A percentile compares a stretch with the other conserved stretches of the same genome.
These are phyloP conservation scores for Pseudois nayaur DNA, from an alignment of 2,113 vertebrate species.

Conservation along the genomic window DNA sequence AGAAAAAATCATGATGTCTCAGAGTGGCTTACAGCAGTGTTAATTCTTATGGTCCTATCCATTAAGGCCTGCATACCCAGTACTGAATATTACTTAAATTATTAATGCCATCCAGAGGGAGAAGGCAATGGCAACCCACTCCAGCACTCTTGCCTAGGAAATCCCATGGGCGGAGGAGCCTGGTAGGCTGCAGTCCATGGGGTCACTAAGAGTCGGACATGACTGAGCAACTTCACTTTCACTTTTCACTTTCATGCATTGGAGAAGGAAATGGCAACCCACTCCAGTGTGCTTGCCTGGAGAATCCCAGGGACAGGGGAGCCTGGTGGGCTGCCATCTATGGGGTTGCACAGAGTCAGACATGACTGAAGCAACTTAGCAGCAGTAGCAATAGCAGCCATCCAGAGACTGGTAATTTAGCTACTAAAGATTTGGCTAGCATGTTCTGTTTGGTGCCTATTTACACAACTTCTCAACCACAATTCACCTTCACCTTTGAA, in stretches of 20 bases:
- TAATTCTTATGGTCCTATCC: not conserved
- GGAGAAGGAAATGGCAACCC: too few species aligned
- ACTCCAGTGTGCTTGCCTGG: too few species aligned
- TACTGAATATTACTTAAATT: not conserved
- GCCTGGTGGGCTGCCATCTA: too few species aligned
- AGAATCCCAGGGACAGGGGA: too few species aligned
- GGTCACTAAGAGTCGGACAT: too few species aligned
- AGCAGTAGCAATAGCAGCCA: not conserved
- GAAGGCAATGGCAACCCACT: too few species aligned
- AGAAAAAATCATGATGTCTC: not conserved
- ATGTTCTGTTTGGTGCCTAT: not conserved
- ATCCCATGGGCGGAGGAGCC: too few species aligned
- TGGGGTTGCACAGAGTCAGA: too few species aligned
- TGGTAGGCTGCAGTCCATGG: too few species aligned
- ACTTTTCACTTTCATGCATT: too few species aligned
- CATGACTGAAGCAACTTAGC: not conserved
- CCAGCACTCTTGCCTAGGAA: too few species aligned
- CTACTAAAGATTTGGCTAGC: not conserved
- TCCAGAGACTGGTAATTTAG: not conserved
- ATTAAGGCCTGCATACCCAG: not conserved
- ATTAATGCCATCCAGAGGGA: not conserved
- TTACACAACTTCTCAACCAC: not conserved
- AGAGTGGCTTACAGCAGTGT: not conserved
- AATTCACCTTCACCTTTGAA: not conserved
- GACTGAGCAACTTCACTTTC: too few species aligned